These are phyloP conservation scores for Strix uralensis DNA, from an alignment of 2,113 vertebrate genomes.

Conservation along the genomic window DNA sequence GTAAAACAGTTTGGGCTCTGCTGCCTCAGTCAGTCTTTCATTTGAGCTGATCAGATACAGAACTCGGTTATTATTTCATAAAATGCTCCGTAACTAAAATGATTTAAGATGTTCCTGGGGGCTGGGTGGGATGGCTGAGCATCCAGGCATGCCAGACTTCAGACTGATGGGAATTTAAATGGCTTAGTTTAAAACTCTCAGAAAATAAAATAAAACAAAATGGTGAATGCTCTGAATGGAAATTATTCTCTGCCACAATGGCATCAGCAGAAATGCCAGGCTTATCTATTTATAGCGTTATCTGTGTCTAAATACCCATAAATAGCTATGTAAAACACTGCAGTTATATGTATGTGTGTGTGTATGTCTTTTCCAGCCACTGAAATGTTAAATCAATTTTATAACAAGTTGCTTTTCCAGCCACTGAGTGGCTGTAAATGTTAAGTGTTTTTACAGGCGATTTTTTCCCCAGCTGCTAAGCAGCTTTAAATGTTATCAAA, in stretches of 20 bases:
- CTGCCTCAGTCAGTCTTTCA: neutral
- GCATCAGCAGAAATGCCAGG: conserved; percentile 33
- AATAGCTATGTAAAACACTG: conserved; percentile 66
- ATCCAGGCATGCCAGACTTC: conserved; percentile 50
- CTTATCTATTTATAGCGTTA: conserved; percentile 59
- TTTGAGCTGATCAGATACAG: neutral
- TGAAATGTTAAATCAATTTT: conserved; percentile 82
- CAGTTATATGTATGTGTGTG: conserved; percentile 29
- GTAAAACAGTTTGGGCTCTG: neutral
- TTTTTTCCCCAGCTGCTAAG: conserved; percentile 76
- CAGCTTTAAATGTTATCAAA: conserved; percentile 73
- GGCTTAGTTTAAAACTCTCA: conserved; percentile 34
- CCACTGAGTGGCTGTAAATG: conserved; percentile 80
- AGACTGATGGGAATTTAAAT: conserved; percentile 64
- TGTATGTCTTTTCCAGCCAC: conserved; percentile 75
- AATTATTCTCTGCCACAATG: conserved; percentile 36
- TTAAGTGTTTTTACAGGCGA: conserved; percentile 82
- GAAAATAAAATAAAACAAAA: conserved; percentile 60
- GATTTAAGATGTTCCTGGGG: conserved; percentile 61
- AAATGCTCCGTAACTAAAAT: conserved; percentile 29
- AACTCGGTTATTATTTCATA: neutral
- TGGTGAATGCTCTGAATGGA: conserved; percentile 36
- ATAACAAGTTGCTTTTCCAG: conserved; percentile 81
- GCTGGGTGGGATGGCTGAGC: conserved; percentile 55
- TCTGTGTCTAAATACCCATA: conserved; percentile 61